Evolutionary conservation across 2,888 invertebrate species (phyloP).

Genomic region (Brachyopa scutellaris): DNA sequence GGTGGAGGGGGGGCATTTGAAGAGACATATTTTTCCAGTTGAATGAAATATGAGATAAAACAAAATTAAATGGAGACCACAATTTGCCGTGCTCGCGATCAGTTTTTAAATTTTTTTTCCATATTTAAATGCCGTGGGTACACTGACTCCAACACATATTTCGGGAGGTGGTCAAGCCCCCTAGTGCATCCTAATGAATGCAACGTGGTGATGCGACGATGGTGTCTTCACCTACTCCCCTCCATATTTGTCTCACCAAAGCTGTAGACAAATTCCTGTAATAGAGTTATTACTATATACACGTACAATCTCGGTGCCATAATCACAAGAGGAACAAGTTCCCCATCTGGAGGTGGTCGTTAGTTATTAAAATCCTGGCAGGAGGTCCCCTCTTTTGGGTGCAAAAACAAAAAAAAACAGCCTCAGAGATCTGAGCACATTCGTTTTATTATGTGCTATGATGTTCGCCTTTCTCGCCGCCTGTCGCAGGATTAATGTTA

Average conservation of each 20-base stretch:
- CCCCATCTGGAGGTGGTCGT: slow-evolving; percentile 60
- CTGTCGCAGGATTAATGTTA: slow-evolving; percentile 59
- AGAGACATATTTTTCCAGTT: too few species aligned
- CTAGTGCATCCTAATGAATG: too few species aligned
- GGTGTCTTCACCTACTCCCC: background rate
- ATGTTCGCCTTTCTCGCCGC: slow-evolving; percentile 48
- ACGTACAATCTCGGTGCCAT: slow-evolving; percentile 26
- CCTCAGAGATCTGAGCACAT: slow-evolving; percentile 8
- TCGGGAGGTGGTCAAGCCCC: too few species aligned
- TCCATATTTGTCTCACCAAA: slow-evolving; percentile 56
- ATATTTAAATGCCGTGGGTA: too few species aligned
- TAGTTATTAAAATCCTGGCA: slow-evolving; percentile 70
- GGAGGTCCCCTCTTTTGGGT: slow-evolving; percentile 62
- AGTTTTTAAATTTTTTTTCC: too few species aligned
- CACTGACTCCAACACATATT: too few species aligned
- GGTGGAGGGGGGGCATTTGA: too few species aligned
- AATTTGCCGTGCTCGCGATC: too few species aligned
- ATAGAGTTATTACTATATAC: slow-evolving; percentile 69
- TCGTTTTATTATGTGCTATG: slow-evolving; percentile 58
- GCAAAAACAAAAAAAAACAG: slow-evolving; percentile 16
- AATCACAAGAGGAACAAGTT: slow-evolving; percentile 40
- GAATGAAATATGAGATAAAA: too few species aligned
- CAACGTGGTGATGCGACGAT: background rate
- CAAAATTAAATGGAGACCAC: too few species aligned
- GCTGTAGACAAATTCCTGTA: slow-evolving; percentile 58